Percentiles rank a stretch among this genome's conserved stretches.
Evolutionary conservation across 2,113 vertebrate genomes (phyloP).

Genomic region (Opisthocomus hoazin): DNA sequence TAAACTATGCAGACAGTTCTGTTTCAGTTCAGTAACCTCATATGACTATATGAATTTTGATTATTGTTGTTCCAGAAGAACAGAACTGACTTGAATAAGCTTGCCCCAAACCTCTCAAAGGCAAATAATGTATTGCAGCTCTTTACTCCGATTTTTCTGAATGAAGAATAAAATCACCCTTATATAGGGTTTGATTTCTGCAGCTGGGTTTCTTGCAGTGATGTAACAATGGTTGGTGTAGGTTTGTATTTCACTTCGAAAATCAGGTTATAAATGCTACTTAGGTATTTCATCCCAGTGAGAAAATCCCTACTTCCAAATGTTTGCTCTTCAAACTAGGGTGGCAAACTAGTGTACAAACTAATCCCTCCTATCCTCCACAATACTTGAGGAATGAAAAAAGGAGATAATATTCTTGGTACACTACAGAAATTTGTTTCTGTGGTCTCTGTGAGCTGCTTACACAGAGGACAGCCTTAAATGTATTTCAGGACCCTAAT

Average conservation of each 20-base stretch:
- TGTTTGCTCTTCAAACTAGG: not conserved
- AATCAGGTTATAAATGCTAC: not conserved
- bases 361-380: not conserved
- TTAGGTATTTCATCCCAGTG: not conserved
- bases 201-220: not conserved
- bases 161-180: not conserved
- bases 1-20: not conserved
- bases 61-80: not conserved
- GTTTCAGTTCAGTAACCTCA: slow-evolving; percentile 18
- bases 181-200: not conserved
- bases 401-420: not conserved
- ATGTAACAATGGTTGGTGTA: not conserved
- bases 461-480: not conserved
- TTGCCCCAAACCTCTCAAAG: not conserved
- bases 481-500: not conserved
- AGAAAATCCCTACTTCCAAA: not conserved
- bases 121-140: not conserved
- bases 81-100: not conserved
- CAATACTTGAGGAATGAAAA: not conserved
- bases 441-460: not conserved
- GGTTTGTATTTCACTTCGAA: not conserved
- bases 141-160: not conserved
- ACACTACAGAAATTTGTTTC: not conserved
- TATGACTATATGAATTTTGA: not conserved
- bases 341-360: not conserved